A percentile compares a stretch with the other conserved stretches of the same genome.
Evolutionary conservation across 2,113 vertebrate genomes (phyloP).

Genomic region (Poecile atricapillus): DNA sequence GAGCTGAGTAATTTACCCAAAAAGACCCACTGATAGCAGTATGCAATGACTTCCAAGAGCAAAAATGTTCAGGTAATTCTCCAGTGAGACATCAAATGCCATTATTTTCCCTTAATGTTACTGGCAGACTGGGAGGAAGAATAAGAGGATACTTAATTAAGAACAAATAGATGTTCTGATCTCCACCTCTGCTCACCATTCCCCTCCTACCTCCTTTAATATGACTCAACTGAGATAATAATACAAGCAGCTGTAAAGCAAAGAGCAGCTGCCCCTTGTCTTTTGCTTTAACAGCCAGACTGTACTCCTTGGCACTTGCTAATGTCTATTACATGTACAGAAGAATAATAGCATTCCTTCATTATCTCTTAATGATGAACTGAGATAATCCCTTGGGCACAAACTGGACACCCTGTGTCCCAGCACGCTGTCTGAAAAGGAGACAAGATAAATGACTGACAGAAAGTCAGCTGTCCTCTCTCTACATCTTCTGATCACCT

Average conservation of each 20-base stretch:
- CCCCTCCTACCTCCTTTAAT: neutral
- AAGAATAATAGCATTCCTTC: neutral
- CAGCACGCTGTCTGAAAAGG: neutral
- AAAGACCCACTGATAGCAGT: neutral
- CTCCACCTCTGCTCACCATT: neutral
- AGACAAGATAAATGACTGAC: neutral
- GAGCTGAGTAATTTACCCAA: neutral
- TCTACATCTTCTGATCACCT: neutral
- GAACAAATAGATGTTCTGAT: constrained; percentile 16
- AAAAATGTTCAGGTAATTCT: constrained; percentile 22
- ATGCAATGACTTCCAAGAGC: neutral
- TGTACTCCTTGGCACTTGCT: neutral
- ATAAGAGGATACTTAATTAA: constrained; percentile 1
- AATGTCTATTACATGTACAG: neutral
- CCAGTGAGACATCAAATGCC: neutral
- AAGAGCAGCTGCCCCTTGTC: neutral
- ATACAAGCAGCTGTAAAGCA: neutral
- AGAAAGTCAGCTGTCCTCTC: neutral
- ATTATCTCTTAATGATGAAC: neutral
- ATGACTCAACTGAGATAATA: neutral
- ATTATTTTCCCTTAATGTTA: constrained; percentile 1
- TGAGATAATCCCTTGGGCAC: neutral
- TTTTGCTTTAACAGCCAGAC: neutral
- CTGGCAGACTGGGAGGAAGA: neutral
- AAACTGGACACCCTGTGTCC: neutral